A percentile compares a stretch with the other conserved stretches of the same genome.
Evolutionary conservation across 2,888 invertebrate species (phyloP).

Genomic region (Gibbula magus): DNA sequence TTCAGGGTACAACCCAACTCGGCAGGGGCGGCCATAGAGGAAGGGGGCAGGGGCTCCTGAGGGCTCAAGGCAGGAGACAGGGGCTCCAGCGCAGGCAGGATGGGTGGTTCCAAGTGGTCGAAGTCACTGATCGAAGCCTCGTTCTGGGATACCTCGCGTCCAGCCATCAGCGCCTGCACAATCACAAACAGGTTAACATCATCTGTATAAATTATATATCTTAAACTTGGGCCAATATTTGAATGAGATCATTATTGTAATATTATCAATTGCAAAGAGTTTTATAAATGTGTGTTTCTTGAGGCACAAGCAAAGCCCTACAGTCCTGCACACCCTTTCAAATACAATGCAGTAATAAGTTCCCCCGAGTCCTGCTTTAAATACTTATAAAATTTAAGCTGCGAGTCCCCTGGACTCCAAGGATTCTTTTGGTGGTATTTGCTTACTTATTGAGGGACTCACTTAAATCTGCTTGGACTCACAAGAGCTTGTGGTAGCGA

Average conservation of each 20-base stretch:
- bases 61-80: not conserved
- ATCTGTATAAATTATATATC: not conserved
- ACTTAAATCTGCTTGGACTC: no score
- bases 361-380: no score
- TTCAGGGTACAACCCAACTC: slow-evolving; percentile 56
- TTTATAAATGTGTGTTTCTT: not conserved
- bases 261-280: not conserved
- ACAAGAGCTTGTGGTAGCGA: no score
- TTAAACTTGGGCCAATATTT: not conserved
- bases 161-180: slow-evolving; percentile 55
- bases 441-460: no score
- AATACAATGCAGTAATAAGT: no score
- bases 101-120: no score
- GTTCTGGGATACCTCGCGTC: slow-evolving; percentile 27
- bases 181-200: not conserved
- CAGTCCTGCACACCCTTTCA: no score
- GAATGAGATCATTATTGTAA: not conserved
- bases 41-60: not conserved
- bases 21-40: not conserved
- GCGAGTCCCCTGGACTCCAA: no score
- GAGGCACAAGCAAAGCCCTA: no score
- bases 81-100: not conserved
- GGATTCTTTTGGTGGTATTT: no score
- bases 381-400: no score
- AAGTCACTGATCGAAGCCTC: no score